phyloP scores from a whole-genome alignment of 2,113 vertebrate species.

The Sander vitreus region DNA sequence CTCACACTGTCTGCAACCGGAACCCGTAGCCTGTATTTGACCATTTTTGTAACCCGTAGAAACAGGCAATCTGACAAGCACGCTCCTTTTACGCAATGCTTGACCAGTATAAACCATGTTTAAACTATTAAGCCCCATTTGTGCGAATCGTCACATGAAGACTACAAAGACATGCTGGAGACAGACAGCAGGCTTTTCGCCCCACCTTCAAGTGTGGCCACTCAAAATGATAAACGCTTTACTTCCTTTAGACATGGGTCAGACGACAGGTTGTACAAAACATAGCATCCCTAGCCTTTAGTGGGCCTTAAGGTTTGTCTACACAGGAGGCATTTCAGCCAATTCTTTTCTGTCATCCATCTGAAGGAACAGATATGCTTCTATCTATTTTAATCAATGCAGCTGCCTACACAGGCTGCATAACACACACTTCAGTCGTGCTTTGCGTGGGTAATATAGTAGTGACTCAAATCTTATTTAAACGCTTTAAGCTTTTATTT shows the following conservation, averaged over 20 bases:
- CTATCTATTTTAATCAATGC: neutral
- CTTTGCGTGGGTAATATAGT: neutral
- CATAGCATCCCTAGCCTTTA: neutral
- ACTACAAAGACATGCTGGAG: neutral
- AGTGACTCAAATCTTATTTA: neutral
- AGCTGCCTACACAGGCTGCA: neutral
- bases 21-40: neutral
- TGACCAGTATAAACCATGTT: neutral
- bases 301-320: neutral
- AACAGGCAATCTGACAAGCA: neutral
- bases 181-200: too few relatives aligned
- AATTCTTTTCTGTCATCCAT: neutral
- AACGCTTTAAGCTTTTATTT: neutral
- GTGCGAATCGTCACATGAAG: neutral
- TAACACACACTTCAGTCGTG: neutral
- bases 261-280: too few relatives aligned
- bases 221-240: too few relatives aligned
- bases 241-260: too few relatives aligned
- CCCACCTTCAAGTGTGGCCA: too few relatives aligned
- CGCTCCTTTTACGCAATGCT: neutral
- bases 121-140: neutral
- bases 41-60: neutral
- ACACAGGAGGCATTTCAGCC: neutral
- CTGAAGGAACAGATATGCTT: neutral
- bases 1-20: neutral